Conservation (phyloP, 2,113 vertebrate genomes). For the Aphyosemion australe region DNA sequence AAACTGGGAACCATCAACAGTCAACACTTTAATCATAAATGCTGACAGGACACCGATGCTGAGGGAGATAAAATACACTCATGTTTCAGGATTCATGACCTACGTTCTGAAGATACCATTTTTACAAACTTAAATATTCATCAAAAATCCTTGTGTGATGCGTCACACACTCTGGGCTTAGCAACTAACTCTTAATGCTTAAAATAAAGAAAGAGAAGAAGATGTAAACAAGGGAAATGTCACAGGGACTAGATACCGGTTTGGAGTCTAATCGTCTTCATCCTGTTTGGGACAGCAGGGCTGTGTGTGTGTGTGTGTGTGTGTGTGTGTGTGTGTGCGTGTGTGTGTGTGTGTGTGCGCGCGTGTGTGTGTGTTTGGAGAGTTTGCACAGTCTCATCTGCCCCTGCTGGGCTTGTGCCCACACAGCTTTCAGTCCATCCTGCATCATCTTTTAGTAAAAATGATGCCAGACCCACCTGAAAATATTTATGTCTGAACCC, state of each 20-base stretch:
- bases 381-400: not conserved
- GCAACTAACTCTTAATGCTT: constrained; percentile 10
- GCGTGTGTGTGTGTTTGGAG: constrained; percentile 3
- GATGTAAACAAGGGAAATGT: constrained; percentile 1
- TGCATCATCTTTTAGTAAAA: constrained; percentile 44
- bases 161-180: too few species aligned
- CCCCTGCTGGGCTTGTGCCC: not conserved
- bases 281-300: constrained; percentile 25
- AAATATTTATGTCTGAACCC: constrained; percentile 75
- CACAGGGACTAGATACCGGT: too few species aligned
- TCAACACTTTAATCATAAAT: too few species aligned
- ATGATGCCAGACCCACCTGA: constrained; percentile 56
- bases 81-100: not conserved
- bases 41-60: too few species aligned
- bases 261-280: constrained; percentile 47
- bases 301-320: constrained; percentile 7
- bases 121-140: not conserved
- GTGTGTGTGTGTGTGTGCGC: too few species aligned
- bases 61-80: not conserved
- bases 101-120: not conserved
- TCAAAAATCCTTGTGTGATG: constrained; percentile 8
- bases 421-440: constrained; percentile 53
- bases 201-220: constrained; percentile 27
- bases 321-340: constrained; percentile 9
- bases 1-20: too few species aligned